These are phyloP conservation scores for Cheilosia urbana DNA, from an alignment of 2,888 invertebrate species.

Conservation along the genomic window DNA sequence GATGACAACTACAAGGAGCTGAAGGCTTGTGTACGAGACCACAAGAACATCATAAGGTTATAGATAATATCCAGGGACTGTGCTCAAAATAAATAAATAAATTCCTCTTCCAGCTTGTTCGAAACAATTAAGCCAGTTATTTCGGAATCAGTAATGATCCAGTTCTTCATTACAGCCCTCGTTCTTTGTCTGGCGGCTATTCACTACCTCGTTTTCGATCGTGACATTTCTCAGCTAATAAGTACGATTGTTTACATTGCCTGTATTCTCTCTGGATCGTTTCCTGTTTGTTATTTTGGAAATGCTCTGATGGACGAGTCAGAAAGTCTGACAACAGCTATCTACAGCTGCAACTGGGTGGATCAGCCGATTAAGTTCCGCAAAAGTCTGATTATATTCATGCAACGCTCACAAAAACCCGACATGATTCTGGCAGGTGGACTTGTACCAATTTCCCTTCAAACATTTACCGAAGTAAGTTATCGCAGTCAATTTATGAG, in stretches of 20 bases:
- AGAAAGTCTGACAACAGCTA: constrained; percentile 20
- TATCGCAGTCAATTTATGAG: background rate
- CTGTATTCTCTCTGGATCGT: constrained; percentile 8
- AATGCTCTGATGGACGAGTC: constrained; percentile 37
- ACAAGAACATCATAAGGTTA: constrained; percentile 42
- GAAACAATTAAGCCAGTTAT: constrained; percentile 30
- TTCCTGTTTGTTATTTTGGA: constrained; percentile 49
- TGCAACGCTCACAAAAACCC: constrained; percentile 44
- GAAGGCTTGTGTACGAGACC: constrained; percentile 37
- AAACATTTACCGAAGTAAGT: constrained; percentile 51
- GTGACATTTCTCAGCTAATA: constrained; percentile 7
- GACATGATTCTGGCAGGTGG: constrained; percentile 40
- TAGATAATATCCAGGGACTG: background rate
- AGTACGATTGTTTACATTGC: constrained; percentile 31
- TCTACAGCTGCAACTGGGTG: constrained; percentile 55
- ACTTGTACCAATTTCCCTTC: constrained; percentile 22
- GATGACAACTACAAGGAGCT: constrained; percentile 35
- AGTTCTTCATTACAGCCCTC: constrained; percentile 34
- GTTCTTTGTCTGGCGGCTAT: constrained; percentile 46
- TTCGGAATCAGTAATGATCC: constrained; percentile 19
- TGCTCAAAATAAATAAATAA: background rate
- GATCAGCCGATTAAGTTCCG: constrained; percentile 37
- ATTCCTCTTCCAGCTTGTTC: constrained; percentile 28
- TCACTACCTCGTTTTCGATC: constrained; percentile 33
- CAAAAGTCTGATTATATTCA: constrained; percentile 45